Percentiles rank a stretch among this genome's conserved stretches.
phyloP scores from a whole-genome alignment of 2,797 vertebrate genomes.

The Tapera naevia region DNA sequence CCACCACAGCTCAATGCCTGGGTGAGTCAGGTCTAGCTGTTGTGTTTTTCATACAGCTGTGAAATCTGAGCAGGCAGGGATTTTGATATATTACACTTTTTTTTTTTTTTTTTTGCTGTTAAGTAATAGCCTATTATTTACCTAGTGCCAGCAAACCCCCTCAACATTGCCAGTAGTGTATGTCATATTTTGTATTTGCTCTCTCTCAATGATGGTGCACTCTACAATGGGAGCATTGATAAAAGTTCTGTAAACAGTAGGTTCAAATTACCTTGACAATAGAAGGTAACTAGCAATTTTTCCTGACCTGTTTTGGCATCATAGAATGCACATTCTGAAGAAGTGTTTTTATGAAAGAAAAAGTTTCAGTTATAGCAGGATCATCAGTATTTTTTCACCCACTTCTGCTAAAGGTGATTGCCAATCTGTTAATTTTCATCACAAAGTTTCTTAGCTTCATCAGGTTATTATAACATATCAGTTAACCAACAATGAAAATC shows the following conservation, averaged over 20 bases:
- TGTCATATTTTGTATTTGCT: background rate
- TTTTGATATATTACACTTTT: background rate
- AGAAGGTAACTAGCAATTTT: background rate
- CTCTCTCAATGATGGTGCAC: background rate
- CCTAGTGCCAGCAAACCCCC: background rate
- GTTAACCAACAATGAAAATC: background rate
- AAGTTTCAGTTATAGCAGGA: background rate
- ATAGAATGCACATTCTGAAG: background rate
- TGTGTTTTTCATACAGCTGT: background rate
- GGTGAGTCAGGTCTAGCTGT: background rate
- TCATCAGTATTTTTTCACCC: accelerated
- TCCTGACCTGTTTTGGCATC: background rate
- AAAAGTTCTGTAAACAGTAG: constrained; percentile 5
- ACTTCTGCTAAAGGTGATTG: background rate
- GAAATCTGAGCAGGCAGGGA: background rate
- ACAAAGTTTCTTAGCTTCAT: background rate
- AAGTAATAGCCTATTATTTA: background rate
- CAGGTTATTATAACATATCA: background rate
- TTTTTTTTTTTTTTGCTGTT: background rate
- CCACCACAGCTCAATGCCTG: background rate
- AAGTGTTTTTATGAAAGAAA: background rate
- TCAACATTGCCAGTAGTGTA: background rate
- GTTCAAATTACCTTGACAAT: background rate
- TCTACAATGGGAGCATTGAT: background rate
- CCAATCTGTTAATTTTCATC: background rate